Base-by-base conservation (phyloP, 2,888 invertebrate genomes). In the Nebria salina region DNA sequence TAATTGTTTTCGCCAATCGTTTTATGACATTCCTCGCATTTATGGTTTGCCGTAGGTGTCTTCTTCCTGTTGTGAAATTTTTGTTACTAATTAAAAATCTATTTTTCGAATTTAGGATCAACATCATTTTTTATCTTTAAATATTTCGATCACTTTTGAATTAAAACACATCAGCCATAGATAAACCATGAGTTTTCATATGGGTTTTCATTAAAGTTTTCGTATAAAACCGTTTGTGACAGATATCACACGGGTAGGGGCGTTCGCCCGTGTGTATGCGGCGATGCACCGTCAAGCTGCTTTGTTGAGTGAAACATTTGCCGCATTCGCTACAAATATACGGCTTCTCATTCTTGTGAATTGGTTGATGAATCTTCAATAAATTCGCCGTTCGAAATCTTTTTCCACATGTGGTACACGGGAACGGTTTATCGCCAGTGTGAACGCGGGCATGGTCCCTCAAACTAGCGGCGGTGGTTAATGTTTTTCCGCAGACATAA, bases 231-330 rank as follows among this genome's bases (percentile, higher is more conserved):
- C 86, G 85, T 34, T 84, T 81, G 9, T 83, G 82, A 81, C 87
- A 87, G 5, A 84, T 65, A 74, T 86, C 84, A 78, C 92, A 92
- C 54, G 90, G 87, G 83, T 90, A 91, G 25, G 91, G 87, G 76
- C 88, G 88, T 83, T 91, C 91, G 6, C 92, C 91, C 0, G 91
- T 91, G 82, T 92, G 92, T 81, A 90, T 90, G 75, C 91, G 86
- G 64, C 88, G 88, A 84, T 92, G 92, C 2, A 90, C 88, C 9
- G 90, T 89, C 70, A 92, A 83, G 0, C 91, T 90, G 82, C 89
- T 90, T 82, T 89, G 89, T 82, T 92, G 90, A 68, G 91, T 83
- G 54, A 86, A 85, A 8, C 83, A 76, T 76, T 85, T 85, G 1
- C 84, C 84, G 76, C 86, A 86, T 54, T 84, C 82, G 7, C 84